Percentiles rank a stretch among this genome's conserved stretches.
These are phyloP conservation scores for Heteromormyrus szaboi DNA, from an alignment of 2,797 vertebrate species.

Conservation along the genomic window DNA sequence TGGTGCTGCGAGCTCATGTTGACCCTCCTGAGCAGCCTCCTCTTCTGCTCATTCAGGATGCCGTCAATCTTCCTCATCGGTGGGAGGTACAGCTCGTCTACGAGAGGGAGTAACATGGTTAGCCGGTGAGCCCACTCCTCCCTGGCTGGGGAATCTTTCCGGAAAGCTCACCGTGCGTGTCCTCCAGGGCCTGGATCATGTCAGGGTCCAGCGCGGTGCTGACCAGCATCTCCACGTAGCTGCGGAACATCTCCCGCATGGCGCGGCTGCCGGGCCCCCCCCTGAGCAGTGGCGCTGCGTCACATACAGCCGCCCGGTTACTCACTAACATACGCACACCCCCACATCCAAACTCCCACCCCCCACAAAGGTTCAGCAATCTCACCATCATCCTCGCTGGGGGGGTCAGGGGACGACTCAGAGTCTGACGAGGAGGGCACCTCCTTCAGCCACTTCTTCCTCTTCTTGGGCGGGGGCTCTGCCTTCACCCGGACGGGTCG, in stretches of 20 bases:
- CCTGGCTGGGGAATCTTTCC: not conserved
- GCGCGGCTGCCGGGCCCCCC: slow-evolving; percentile 74
- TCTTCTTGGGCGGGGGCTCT: slow-evolving; percentile 67
- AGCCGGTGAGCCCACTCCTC: not conserved
- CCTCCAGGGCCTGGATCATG: slow-evolving; percentile 91
- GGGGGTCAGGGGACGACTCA: slow-evolving; percentile 64
- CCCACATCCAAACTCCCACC: not conserved
- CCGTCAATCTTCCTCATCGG: slow-evolving; percentile 83
- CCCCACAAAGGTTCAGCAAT: not conserved
- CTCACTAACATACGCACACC: not conserved
- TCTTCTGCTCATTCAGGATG: slow-evolving; percentile 80
- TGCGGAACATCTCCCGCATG: slow-evolving; percentile 91
- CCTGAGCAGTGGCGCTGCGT: slow-evolving; percentile 58
- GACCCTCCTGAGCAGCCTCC: slow-evolving; percentile 71
- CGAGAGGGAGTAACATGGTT: not conserved
- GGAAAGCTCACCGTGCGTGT: slow-evolving; percentile 74
- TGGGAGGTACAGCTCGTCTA: slow-evolving; percentile 82
- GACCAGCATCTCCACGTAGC: slow-evolving; percentile 90
- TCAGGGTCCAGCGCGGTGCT: slow-evolving; percentile 87
- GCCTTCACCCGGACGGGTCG: slow-evolving; percentile 51
- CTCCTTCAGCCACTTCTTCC: slow-evolving; percentile 81
- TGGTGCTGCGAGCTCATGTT: slow-evolving; percentile 73
- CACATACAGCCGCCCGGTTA: not conserved
- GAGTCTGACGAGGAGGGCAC: slow-evolving; percentile 72
- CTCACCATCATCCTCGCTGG: slow-evolving; percentile 70